Base-by-base conservation (phyloP, 2,797 vertebrate species). In the Toxotes lorentzi region DNA sequence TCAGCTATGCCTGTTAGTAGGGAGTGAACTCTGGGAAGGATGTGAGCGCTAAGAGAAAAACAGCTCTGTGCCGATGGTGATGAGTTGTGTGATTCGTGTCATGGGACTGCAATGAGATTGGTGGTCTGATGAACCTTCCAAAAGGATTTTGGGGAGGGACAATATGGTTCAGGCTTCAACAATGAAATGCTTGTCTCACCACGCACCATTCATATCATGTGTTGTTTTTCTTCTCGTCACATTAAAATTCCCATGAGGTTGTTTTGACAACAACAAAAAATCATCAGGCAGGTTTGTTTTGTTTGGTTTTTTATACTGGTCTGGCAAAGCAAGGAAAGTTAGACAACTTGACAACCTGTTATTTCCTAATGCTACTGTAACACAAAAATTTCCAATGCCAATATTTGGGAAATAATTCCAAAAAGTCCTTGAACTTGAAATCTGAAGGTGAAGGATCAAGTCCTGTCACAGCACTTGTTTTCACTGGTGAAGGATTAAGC, bases 61-160 rank as follows among this genome's bases (percentile, higher is more conserved):
- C 85, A 75, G 61, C 83, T 76, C 63, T 0, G 70, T 51, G 78
- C 74, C 30, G 63, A 75, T 60, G 80, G 56, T 69, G 72, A 72
- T 76, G 73, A 43, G 84, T 81, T 81, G 86, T 80, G 90, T 89
- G 89, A 93, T 85, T 74, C 5, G 63, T 89, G 84, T 93, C 93
- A 93, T 91, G 92, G 76, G 92, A 93, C 86, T 19, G 78, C 75
- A 63, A 6, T 51, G 71, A 86, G 84, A 73, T 61, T 2, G 70
- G 66, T 73, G 84, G 80, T 86, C 78, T 65, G 84, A 81, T 73
- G 80, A 88, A 85, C 72, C 76, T 50, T 82, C 61, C 57, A 12
- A 34, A 54, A 74, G 63, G 41, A 81, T 71, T 71, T 72, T 53
- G 30, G 3, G 54, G 65, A 64, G 73, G 68, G 78, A 89, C 73